Evolutionary conservation across 2,888 invertebrate genomes (phyloP), one percentile per base, ranked within the genome.

Genomic region (Venustoraphidia nigricollis): DNA sequence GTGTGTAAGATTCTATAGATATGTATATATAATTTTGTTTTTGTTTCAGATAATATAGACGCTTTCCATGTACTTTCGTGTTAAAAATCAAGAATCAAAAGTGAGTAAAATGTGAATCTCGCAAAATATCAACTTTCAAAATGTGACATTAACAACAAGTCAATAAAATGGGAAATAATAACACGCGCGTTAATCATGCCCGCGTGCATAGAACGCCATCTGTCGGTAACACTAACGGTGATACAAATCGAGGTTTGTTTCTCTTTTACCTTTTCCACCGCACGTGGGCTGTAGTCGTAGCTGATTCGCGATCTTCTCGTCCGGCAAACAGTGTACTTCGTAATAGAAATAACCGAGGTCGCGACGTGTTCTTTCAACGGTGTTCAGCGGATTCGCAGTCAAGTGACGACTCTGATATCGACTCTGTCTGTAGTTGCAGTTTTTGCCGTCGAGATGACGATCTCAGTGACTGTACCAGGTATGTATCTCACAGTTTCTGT

Each of bases 381-480:
- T 14, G 36, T 34, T 46, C 41, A 9, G 14, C 41, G 4, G 34
- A 27, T 35, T 39, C 40, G 8, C 41, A 35, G 6, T 17, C 17
- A 9, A 41, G 14, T 11, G 34, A 17, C 9, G 44, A 44, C 34
- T 17, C 27, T 27, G 27, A 27, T 27, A 27, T 6, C 44, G 34
- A 17, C 10, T 46, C 46, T 17, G 34, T 34, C 27, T 46, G 46
- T 34, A 46, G 46, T 34, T 46, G 46, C 27, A 36, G 40, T 10
- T 46, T 36, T 13, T 46, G 46, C 34, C 27, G 17, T n/a, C 11
- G 38, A 34, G 37, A 37, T 17, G 40, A 46, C 36, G 41, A 41
- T 35, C 41, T 46, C 11, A 46, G 46, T 34, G 46, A 46, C 34
- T 46, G 36, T 46, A 46, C 46, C 34, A 46, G 46, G 46, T 46